Percentiles rank a stretch among this genome's conserved stretches.
Evolutionary conservation across 1,140 invertebrate species (phyloP).

Genomic region (Drepana arcuata): DNA sequence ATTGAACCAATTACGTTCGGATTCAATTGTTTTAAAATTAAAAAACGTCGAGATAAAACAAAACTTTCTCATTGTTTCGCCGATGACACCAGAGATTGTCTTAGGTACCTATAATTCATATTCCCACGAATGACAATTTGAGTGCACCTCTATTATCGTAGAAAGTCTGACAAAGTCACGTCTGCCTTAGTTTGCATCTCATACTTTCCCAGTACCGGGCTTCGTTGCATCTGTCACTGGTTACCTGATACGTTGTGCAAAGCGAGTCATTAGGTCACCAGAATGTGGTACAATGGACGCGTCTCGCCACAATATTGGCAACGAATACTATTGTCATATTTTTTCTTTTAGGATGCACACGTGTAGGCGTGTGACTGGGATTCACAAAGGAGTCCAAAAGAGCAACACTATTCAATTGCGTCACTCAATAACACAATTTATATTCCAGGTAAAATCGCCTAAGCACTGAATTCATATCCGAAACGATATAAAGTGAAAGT

Average conservation of each 20-base stretch:
- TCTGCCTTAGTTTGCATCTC: constrained; percentile 59
- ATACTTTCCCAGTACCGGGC: constrained; percentile 36
- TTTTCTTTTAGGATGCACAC: constrained; percentile 31
- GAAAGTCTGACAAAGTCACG: constrained; percentile 60
- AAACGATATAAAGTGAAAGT: constrained; percentile 14
- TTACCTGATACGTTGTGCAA: constrained; percentile 47
- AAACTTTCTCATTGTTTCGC: constrained; percentile 23
- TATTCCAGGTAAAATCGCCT: constrained; percentile 2
- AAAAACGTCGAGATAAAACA: constrained; percentile 1
- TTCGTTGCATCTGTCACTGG: constrained; percentile 44
- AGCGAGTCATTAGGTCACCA: constrained; percentile 31
- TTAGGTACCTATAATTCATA: constrained; percentile 38
- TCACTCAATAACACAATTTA: constrained; percentile 10
- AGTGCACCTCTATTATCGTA: constrained; percentile 42
- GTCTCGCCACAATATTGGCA: constrained; percentile 15
- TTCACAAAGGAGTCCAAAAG: constrained; percentile 21
- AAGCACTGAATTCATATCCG: no score
- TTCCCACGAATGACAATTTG: constrained; percentile 61
- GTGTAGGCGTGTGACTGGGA: constrained; percentile 43
- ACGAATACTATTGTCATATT: constrained; percentile 8
- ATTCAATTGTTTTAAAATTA: constrained; percentile 10
- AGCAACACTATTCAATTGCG: constrained; percentile 19
- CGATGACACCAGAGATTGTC: constrained; percentile 26
- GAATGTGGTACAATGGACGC: constrained; percentile 15
- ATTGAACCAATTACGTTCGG: constrained; percentile 28